Evolutionary conservation across 2,888 invertebrate species (phyloP), one percentile per base, ranked within the genome.

Genomic region (Calameuta pallipes): DNA sequence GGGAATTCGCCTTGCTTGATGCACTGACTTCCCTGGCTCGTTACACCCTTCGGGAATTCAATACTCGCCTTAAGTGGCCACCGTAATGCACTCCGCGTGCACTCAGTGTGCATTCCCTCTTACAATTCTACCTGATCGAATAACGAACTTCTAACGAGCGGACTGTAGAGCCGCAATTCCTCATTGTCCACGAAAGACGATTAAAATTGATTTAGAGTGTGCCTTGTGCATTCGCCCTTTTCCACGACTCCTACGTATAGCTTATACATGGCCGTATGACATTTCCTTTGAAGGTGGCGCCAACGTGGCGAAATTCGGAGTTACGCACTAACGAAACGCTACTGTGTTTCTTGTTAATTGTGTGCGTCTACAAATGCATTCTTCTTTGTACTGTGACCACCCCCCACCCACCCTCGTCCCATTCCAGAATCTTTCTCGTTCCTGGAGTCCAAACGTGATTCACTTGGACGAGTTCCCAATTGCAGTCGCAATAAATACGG

Each of bases 401-500:
- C 36, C 0, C 36, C 41, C 41, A 4, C 6, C 23, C 56, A 3
- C 9, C 36, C 36, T 9, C 56, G 9, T 56, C 23, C 56, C 23
- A 56, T 23, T 56, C 23, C 9, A 56, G 56, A 23, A 56, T 56
- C 56, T 56, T 56, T 56, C 56, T 9, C 56, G 23, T 23, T 56
- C 23, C 23, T 56, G 56, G 56, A 56, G 56, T 23, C 9, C 2
- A 23, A 71, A 34, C 33, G 83, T 84, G 85, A 85, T 87, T 87
- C 86, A 88, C 84, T 90, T 90, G 90, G 90, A 90, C 87, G 83
- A 80, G 83, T 85, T 90, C 90, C 91, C 90, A 91, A 90, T 91
- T 90, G 90, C 89, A 82, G 82, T 79, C 79, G 89, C 87, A 86
- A 89, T 88, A 90, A 90, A 90, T 87, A 87, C 87, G 84, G 34